These are phyloP conservation scores for Oncorhynchus nerka DNA, from an alignment of 2,113 vertebrate species.

Conservation along the genomic window DNA sequence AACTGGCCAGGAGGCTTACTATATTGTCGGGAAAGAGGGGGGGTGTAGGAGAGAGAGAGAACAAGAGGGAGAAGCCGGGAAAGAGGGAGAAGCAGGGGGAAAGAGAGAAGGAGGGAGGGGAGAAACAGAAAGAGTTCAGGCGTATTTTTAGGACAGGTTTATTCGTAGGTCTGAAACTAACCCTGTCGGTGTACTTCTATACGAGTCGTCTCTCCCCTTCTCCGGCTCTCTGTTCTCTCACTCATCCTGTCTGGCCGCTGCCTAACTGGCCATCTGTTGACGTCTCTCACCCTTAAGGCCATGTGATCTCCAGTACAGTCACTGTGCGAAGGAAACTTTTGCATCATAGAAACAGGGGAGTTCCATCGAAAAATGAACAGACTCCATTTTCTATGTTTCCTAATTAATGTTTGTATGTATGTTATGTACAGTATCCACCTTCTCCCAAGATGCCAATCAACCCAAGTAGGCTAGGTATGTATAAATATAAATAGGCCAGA, in stretches of 20 bases:
- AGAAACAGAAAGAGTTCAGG: slow-evolving; percentile 29
- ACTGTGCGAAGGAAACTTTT: slow-evolving; percentile 16
- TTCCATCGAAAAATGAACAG: no score
- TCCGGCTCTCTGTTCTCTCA: slow-evolving; percentile 15
- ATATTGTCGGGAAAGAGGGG: not conserved
- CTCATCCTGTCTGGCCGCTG: slow-evolving; percentile 5
- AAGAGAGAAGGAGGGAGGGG: not conserved
- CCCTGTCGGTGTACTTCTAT: slow-evolving; percentile 55
- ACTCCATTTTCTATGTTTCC: not conserved
- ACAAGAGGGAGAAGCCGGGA: slow-evolving; percentile 10
- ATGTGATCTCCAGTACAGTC: slow-evolving; percentile 20
- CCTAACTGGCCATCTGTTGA: slow-evolving; percentile 44
- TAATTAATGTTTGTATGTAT: no score
- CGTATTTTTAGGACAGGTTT: slow-evolving; percentile 78
- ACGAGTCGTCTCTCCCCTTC: slow-evolving; percentile 39
- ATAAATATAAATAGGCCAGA: no score
- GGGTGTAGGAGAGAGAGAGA: not conserved
- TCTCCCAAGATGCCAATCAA: no score
- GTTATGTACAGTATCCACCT: no score
- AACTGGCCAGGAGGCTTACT: not conserved
- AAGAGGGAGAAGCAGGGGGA: not conserved
- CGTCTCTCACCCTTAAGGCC: slow-evolving; percentile 44
- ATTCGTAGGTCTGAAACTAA: slow-evolving; percentile 76
- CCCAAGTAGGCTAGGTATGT: no score
- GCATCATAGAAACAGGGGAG: slow-evolving; percentile 10